Evolutionary conservation across 1,140 invertebrate species (phyloP), one percentile per base, ranked within the genome.

Genomic region (Oedothorax gibbosus): DNA sequence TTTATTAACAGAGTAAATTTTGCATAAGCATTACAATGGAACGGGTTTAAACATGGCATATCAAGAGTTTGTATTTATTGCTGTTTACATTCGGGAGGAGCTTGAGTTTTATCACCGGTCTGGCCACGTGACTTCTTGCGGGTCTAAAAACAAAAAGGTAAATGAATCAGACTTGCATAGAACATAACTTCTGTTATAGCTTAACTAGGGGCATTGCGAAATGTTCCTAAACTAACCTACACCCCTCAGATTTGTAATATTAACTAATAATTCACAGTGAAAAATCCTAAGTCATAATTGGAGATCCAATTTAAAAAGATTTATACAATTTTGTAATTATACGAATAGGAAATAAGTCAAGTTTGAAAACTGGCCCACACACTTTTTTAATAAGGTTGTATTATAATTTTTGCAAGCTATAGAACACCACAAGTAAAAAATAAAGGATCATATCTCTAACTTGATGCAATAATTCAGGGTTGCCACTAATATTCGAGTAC

Each of bases 21-120:
- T 73, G 21, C n/a, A 66, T 84, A 73, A 64, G 57, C 60, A 75
- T 75, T 54, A 49, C n/a, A 60, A 56, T 75, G 81, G 72, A 84
- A 66, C 81, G 76, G 76, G 76, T 75, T 86, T 35, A 80, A 65
- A 79, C 69, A 79, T 86, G 68, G 68, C 56, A 78, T 76, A 51
- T 77, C 35, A 11, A 51, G 64, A 71, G 49, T 49, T 49, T 20
- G 15, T 65, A 35, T 35, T 75, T 86, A 87, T 54, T 87, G 87
- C 65, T 87, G 86, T 66, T 87, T 86, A 85, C 87, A 87, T 81
- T 87, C 87, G 7, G 81, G 85, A 76, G 81, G 81, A 35, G 71
- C 51, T 71, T 81, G 78, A 50, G 14, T n/a, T 66, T 51, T 75
- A 18, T 49, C 10, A n/a, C 72, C 72, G 8, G 86, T 57, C 60